phyloP scores from a whole-genome alignment of 2,797 vertebrate genomes.

The Coilia nasus region DNA sequence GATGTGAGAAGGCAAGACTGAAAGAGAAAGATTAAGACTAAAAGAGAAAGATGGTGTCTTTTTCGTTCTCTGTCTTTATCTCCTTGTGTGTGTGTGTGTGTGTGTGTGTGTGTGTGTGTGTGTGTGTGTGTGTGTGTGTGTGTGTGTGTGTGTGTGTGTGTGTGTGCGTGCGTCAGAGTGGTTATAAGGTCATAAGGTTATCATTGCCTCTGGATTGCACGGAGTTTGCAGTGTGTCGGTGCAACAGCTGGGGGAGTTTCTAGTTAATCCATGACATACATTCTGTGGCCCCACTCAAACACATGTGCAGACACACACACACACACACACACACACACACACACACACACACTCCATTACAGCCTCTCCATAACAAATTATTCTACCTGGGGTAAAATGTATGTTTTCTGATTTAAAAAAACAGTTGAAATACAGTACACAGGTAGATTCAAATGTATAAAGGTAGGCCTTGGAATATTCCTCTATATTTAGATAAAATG shows the following conservation, averaged over 20 bases:
- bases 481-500: neutral
- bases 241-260: conserved; percentile 8
- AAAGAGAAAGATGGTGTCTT: neutral
- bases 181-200: neutral
- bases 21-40: neutral
- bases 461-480: neutral
- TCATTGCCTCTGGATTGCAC: neutral
- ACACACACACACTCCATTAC: neutral
- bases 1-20: conserved; percentile 2
- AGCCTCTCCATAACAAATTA: neutral
- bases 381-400: neutral
- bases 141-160: neutral
- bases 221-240: conserved; percentile 1
- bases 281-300: neutral
- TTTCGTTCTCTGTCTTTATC: too few species aligned
- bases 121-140: neutral
- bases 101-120: too few species aligned
- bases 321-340: neutral
- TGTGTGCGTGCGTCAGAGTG: neutral
- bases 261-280: conserved; percentile 1
- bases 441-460: neutral
- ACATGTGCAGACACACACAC: neutral
- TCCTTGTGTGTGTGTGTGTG: too few species aligned
- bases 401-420: neutral
- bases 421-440: neutral